phyloP scores from a whole-genome alignment of 2,797 vertebrate genomes.

The Poecile montanus region DNA sequence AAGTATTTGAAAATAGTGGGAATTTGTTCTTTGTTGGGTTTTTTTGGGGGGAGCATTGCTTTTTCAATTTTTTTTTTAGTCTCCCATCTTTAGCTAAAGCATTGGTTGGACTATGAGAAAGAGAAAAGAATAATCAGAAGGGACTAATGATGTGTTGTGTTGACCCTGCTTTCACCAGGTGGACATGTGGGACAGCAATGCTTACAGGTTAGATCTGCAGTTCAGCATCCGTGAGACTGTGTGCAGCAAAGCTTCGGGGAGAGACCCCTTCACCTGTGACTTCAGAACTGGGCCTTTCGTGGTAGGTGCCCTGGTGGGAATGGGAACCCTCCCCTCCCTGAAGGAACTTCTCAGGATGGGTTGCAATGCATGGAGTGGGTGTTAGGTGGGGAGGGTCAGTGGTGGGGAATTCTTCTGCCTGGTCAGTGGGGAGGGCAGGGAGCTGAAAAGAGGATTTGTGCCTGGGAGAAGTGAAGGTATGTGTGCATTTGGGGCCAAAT shows the following conservation, averaged over 20 bases:
- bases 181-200: constrained; percentile 5
- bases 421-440: background rate
- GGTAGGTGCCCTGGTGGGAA: constrained; percentile 30
- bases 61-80: background rate
- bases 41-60: background rate
- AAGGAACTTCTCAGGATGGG: background rate
- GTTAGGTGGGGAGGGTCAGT: background rate
- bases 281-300: constrained; percentile 49
- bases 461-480: background rate
- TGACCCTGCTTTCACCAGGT: constrained; percentile 36
- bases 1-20: background rate
- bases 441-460: background rate
- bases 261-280: constrained; percentile 33
- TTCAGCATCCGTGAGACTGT: constrained; percentile 67
- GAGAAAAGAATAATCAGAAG: background rate
- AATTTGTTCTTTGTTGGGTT: background rate
- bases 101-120: background rate
- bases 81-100: background rate
- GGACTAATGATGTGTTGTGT: too few species aligned
- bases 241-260: constrained; percentile 38
- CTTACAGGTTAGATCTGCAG: constrained; percentile 38
- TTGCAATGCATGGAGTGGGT: rapidly evolving
- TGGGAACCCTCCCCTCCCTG: rapidly evolving
- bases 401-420: background rate
- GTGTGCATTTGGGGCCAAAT: background rate